Percentiles rank a stretch among this genome's conserved stretches.
Conservation (phyloP, 2,888 invertebrate genomes). For the Drosophila koepferae region DNA sequence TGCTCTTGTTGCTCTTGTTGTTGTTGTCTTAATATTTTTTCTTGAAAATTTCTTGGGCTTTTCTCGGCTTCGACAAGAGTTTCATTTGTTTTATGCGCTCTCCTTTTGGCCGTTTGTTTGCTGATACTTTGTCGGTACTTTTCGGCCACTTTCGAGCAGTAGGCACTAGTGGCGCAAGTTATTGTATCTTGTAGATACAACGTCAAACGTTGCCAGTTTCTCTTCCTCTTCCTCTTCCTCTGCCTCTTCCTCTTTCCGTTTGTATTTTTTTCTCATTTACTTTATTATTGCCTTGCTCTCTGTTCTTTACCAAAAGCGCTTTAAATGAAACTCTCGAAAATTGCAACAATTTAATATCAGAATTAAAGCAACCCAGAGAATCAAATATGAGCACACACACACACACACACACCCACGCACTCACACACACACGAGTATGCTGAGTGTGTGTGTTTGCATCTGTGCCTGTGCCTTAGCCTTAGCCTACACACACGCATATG, state of each 20-base stretch:
- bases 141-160: conserved; percentile 76
- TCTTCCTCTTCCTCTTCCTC: background rate
- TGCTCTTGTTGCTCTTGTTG: conserved; percentile 60
- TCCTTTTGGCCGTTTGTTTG: conserved; percentile 79
- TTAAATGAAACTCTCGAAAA: conserved; percentile 29
- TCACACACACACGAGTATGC: background rate
- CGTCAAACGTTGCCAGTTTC: conserved; percentile 56
- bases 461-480: conserved; percentile 49
- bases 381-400: conserved; percentile 18
- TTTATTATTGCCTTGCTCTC: conserved; percentile 36
- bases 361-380: conserved; percentile 53
- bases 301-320: conserved; percentile 13
- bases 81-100: conserved; percentile 80
- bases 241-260: background rate
- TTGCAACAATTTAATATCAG: conserved; percentile 55
- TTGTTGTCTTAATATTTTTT: conserved; percentile 79
- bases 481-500: conserved; percentile 73
- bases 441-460: conserved; percentile 6
- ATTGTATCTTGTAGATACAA: conserved; percentile 80
- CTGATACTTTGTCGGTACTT: conserved; percentile 81
- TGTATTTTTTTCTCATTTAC: conserved; percentile 33
- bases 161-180: conserved; percentile 74
- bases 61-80: conserved; percentile 75
- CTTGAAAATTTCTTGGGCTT: conserved; percentile 80
- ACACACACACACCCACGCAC: conserved; percentile 7